Evolutionary conservation across 2,797 vertebrate genomes (phyloP).

Genomic region (Pempheris klunzingeri): DNA sequence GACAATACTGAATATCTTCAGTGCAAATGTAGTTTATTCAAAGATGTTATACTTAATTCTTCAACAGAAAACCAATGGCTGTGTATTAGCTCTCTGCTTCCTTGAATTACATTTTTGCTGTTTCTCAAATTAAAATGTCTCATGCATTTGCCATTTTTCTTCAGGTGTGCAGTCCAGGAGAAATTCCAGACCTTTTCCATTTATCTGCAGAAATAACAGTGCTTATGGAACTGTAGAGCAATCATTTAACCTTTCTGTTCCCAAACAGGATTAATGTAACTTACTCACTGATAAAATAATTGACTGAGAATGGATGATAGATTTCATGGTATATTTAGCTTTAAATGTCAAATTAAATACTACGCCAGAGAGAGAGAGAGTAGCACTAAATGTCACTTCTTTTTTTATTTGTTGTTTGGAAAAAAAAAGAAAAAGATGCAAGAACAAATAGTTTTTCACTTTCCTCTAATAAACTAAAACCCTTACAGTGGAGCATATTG

Average conservation of each 20-base stretch:
- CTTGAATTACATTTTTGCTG: neutral
- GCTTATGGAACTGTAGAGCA: neutral
- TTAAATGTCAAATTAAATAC: constrained; percentile 2
- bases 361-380: neutral
- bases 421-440: neutral
- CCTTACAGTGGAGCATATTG: neutral
- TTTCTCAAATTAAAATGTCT: neutral
- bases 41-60: neutral
- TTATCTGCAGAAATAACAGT: constrained; percentile 7
- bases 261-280: neutral
- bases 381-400: neutral
- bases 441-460: neutral
- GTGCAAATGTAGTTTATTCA: neutral
- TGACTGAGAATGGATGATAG: neutral
- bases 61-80: neutral
- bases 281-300: neutral
- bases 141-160: constrained; percentile 23
- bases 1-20: neutral
- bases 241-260: constrained; percentile 7
- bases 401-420: neutral
- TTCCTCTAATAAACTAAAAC: neutral
- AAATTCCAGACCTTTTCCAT: constrained; percentile 9
- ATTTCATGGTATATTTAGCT: neutral
- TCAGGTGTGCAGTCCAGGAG: constrained; percentile 4
- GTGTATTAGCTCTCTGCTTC: neutral